A percentile compares a stretch with the other conserved stretches of the same genome.
Evolutionary conservation across 2,797 vertebrate species (phyloP).

Genomic region (Loris lydekkerianus): DNA sequence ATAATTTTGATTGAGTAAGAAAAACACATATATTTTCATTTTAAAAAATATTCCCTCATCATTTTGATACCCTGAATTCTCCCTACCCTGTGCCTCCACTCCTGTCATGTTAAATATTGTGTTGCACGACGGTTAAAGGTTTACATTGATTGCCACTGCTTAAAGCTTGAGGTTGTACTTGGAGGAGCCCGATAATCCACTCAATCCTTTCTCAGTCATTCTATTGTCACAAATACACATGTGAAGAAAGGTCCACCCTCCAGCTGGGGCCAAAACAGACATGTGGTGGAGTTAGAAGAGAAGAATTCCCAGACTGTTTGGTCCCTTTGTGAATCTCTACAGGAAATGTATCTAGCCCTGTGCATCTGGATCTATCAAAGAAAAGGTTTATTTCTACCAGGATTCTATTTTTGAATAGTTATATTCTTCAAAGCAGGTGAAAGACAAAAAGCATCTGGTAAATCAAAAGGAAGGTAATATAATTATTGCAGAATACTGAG

Average conservation of each 20-base stretch:
- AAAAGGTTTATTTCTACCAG: slow-evolving; percentile 5
- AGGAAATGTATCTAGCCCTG: not conserved
- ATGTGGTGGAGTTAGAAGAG: not conserved
- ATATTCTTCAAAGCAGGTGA: slow-evolving; percentile 49
- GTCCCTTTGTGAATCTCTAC: not conserved
- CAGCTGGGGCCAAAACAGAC: not conserved
- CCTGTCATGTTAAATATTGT: not conserved
- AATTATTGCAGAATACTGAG: slow-evolving; percentile 52
- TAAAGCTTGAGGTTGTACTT: not conserved
- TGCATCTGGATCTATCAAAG: slow-evolving; percentile 66
- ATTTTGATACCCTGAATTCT: not conserved
- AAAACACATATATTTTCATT: not conserved
- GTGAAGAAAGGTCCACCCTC: not conserved
- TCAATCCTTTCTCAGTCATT: not conserved
- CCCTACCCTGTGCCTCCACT: not conserved
- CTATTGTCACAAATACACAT: not conserved
- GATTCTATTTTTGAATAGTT: slow-evolving; percentile 44
- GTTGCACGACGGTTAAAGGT: not conserved
- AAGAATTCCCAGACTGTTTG: not conserved
- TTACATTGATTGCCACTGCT: not conserved
- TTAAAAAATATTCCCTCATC: not conserved
- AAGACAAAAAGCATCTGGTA: slow-evolving; percentile 15
- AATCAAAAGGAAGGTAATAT: slow-evolving; percentile 55
- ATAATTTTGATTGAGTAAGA: not conserved
- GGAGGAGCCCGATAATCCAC: not conserved